Conservation (phyloP, 64 coral and sea anemone species). For the Dendrophyllia cribrosa region DNA sequence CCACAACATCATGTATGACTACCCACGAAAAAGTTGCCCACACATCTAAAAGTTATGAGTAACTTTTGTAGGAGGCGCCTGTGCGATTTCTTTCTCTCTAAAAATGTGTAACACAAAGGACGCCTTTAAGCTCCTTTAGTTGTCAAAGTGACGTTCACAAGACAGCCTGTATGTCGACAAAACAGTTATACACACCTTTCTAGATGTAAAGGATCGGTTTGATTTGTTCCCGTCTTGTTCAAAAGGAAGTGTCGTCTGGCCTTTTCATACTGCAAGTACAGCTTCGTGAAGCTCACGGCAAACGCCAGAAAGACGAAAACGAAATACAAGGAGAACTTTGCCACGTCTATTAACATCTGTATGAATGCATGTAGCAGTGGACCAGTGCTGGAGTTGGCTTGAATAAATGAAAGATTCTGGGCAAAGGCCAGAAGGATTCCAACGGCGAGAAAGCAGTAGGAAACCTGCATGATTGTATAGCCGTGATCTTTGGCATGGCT, state of each 20-base stretch:
- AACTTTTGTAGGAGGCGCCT: too few species aligned
- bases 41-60: too few species aligned
- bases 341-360: conserved; percentile 13
- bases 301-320: conserved; percentile 39
- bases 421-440: conserved; percentile 19
- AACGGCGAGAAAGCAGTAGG: conserved; percentile 13
- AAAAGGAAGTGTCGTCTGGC: conserved; percentile 9
- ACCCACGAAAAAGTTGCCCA: too few species aligned
- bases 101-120: too few species aligned
- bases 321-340: conserved; percentile 35
- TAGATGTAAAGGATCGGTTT: conserved; percentile 40
- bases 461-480: neutral
- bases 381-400: conserved; percentile 26
- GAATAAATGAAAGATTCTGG: conserved; percentile 12
- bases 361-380: conserved; percentile 39
- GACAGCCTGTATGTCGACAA: too few species aligned
- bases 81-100: too few species aligned
- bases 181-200: neutral
- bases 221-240: neutral
- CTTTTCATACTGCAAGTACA: conserved; percentile 40
- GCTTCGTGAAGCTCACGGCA: conserved; percentile 29
- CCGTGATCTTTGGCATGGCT: neutral
- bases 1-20: too few species aligned
- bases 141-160: too few species aligned
- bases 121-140: too few species aligned